Conservation (phyloP, 2,888 invertebrate species). For the Masnerella sp. region DNA sequence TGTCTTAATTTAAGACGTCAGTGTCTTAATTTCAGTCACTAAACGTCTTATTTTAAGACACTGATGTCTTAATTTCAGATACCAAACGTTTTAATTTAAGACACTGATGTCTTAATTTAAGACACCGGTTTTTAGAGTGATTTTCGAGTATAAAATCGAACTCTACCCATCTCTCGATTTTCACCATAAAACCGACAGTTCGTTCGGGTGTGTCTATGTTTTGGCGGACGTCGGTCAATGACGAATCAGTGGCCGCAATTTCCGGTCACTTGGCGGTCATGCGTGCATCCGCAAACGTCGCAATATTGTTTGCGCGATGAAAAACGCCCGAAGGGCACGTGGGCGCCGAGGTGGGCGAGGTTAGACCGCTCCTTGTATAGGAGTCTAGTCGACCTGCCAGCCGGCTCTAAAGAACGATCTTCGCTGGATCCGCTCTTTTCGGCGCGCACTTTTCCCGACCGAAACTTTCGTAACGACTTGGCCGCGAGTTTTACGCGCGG, state of each 20-base stretch:
- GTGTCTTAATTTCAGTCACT: too few relatives aligned
- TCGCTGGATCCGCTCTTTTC: too few relatives aligned
- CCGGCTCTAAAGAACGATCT: conserved; percentile 44
- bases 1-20: too few relatives aligned
- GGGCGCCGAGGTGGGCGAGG: conserved; percentile 55
- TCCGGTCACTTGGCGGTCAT: conserved; percentile 55
- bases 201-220: conserved; percentile 22
- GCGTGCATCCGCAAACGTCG: conserved; percentile 52
- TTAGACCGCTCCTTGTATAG: conserved; percentile 56
- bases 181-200: conserved; percentile 27
- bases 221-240: conserved; percentile 11
- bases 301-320: conserved; percentile 39
- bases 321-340: conserved; percentile 46
- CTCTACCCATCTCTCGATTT: background rate
- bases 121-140: too few relatives aligned
- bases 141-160: too few relatives aligned
- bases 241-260: conserved; percentile 36
- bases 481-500: too few relatives aligned
- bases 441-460: too few relatives aligned
- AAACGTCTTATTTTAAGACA: too few relatives aligned
- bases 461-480: too few relatives aligned
- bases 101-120: too few relatives aligned
- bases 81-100: too few relatives aligned
- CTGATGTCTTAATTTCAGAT: too few relatives aligned
- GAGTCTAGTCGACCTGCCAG: conserved; percentile 41